Percentiles rank a stretch among this genome's conserved stretches.
Evolutionary conservation across 2,113 vertebrate species (phyloP).

Genomic region (Brachyistius frenatus): DNA sequence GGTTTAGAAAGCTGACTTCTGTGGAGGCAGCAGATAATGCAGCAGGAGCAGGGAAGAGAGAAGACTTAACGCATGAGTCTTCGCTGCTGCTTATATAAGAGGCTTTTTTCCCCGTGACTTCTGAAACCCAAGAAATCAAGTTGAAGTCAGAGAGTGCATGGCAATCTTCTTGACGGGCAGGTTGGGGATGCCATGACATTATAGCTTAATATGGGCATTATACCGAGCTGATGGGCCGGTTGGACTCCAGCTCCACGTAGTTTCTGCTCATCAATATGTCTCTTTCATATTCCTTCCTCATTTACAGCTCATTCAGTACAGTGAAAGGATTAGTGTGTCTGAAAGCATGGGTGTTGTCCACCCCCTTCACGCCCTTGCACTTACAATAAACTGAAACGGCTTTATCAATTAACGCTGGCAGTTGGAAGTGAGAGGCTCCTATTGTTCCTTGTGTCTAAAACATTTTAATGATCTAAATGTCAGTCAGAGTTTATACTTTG

Average conservation of each 20-base stretch:
- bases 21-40: conserved; percentile 44
- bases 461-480: not conserved
- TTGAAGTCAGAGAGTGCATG: conserved; percentile 12
- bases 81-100: conserved; percentile 37
- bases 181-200: not conserved
- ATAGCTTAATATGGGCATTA: conserved; percentile 42
- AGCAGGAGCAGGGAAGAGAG: conserved; percentile 8
- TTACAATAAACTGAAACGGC: not conserved
- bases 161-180: conserved; percentile 3
- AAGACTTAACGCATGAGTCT: conserved; percentile 42
- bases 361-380: conserved; percentile 1
- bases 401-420: not conserved
- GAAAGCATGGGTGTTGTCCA: conserved; percentile 30
- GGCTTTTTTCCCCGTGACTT: conserved; percentile 32
- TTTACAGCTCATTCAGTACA: conserved; percentile 18
- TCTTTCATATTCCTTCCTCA: conserved; percentile 49
- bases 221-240: conserved; percentile 36
- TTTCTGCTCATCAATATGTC: conserved; percentile 50
- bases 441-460: not conserved
- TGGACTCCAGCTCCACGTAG: conserved; percentile 12
- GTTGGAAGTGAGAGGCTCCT: conserved; percentile 10
- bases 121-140: not conserved
- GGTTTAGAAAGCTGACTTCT: conserved; percentile 47
- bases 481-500: not conserved
- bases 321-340: conserved; percentile 53